These are phyloP conservation scores for Hippocampus mohnikei DNA, from an alignment of 2,113 vertebrate genomes.

Conservation along the genomic window DNA sequence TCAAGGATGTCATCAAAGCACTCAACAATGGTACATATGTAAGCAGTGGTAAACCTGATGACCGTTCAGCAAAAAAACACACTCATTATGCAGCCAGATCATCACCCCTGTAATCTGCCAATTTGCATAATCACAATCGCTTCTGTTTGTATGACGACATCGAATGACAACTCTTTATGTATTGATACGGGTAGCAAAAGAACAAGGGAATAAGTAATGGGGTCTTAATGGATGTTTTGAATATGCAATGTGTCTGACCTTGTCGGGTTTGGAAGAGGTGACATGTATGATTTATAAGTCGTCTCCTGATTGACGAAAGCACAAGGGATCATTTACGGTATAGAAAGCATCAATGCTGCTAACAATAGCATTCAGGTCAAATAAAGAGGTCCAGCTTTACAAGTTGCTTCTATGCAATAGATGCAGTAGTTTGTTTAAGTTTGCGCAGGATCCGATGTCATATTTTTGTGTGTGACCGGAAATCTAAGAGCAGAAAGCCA, in stretches of 20 bases:
- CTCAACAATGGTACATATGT: slow-evolving; percentile 63
- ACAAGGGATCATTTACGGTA: slow-evolving; percentile 64
- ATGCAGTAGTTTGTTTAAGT: slow-evolving; percentile 43
- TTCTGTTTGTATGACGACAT: slow-evolving; percentile 61
- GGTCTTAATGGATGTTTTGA: slow-evolving; percentile 64
- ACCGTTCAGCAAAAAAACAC: slow-evolving; percentile 56
- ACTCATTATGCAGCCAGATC: slow-evolving; percentile 68
- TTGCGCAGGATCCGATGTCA: slow-evolving; percentile 52
- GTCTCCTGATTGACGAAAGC: slow-evolving; percentile 66
- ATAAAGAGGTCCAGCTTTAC: slow-evolving; percentile 18
- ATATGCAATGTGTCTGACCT: slow-evolving; percentile 70
- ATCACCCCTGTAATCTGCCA: slow-evolving; percentile 34
- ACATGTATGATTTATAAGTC: slow-evolving; percentile 72
- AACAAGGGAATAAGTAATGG: slow-evolving; percentile 27
- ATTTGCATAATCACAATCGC: slow-evolving; percentile 64
- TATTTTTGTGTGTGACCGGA: slow-evolving; percentile 63
- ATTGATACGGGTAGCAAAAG: slow-evolving; percentile 40
- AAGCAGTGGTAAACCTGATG: slow-evolving; percentile 52
- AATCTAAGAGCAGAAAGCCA: slow-evolving; percentile 43
- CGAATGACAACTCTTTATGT: slow-evolving; percentile 46
- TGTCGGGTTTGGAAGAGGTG: slow-evolving; percentile 40
- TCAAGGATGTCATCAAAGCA: slow-evolving; percentile 57
- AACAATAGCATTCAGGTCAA: slow-evolving; percentile 46
- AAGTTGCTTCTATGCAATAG: slow-evolving; percentile 9
- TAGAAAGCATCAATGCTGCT: slow-evolving; percentile 46